Conservation (phyloP, 2,888 invertebrate genomes). For the Pachymerium ferrugineum region DNA sequence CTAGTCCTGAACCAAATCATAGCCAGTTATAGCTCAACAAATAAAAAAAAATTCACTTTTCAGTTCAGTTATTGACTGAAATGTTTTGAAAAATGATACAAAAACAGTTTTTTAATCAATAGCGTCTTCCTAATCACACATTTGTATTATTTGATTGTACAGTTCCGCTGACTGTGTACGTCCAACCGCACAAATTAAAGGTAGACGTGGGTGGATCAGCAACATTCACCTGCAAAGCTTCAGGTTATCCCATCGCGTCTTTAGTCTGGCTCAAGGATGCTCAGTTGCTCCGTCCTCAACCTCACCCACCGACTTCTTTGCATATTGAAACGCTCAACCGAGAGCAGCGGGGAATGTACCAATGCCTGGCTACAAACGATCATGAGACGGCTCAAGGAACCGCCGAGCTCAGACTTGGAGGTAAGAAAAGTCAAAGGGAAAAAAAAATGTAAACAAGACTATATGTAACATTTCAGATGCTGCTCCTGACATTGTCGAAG, state of each 20-base stretch:
- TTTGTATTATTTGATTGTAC: too few relatives aligned
- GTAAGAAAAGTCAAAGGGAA: conserved; percentile 51
- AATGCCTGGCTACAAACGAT: conserved; percentile 61
- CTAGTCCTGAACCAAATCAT: too few relatives aligned
- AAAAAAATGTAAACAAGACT: not conserved
- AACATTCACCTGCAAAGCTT: not conserved
- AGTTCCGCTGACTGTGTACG: conserved; percentile 7
- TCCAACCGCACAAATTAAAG: conserved; percentile 18
- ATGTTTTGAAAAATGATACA: too few relatives aligned
- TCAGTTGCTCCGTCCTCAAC: not conserved
- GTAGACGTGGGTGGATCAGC: conserved; percentile 5
- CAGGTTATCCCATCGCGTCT: conserved; percentile 7
- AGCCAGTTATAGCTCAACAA: too few relatives aligned
- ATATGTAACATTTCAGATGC: conserved; percentile 41
- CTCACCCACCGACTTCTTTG: not conserved
- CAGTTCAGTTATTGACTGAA: too few relatives aligned
- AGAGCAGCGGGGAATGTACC: conserved; percentile 14
- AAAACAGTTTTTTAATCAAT: too few relatives aligned
- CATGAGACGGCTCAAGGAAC: conserved; percentile 80
- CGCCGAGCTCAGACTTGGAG: conserved; percentile 71
- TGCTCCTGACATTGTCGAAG: conserved; percentile 42
- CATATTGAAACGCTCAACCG: conserved; percentile 1
- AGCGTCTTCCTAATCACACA: too few relatives aligned
- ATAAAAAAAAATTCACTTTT: too few relatives aligned
- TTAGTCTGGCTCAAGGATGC: conserved; percentile 26